Conservation (phyloP, 2,888 invertebrate genomes). For the Bombyx huttoni region DNA sequence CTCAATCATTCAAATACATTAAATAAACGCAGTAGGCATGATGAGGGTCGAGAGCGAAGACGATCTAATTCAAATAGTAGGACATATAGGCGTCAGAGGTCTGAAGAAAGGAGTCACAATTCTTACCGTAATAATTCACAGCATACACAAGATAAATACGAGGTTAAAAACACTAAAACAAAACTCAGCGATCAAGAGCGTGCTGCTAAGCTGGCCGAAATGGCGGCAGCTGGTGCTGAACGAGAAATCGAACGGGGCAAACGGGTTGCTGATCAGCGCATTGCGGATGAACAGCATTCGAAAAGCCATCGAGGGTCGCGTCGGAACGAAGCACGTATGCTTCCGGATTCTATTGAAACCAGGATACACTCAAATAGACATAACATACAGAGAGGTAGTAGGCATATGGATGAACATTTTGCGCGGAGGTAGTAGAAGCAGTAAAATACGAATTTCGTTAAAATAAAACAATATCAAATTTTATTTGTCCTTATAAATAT, state of each 20-base stretch:
- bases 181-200: slow-evolving; percentile 62
- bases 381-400: slow-evolving; percentile 86
- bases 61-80: slow-evolving; percentile 7
- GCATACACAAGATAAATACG: background rate
- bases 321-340: slow-evolving; percentile 65
- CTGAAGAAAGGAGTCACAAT: background rate
- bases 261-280: slow-evolving; percentile 75
- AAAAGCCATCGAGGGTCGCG: slow-evolving; percentile 75
- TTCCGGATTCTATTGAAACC: slow-evolving; percentile 82
- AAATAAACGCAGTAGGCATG: background rate
- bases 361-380: slow-evolving; percentile 91
- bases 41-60: slow-evolving; percentile 18
- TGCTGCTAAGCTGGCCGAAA: slow-evolving; percentile 76
- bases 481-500: slow-evolving; percentile 7
- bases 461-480: background rate
- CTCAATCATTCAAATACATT: background rate
- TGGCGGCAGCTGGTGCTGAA: slow-evolving; percentile 85
- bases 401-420: slow-evolving; percentile 89
- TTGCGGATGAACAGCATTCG: slow-evolving; percentile 54
- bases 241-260: slow-evolving; percentile 77
- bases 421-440: slow-evolving; percentile 69
- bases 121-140: background rate
- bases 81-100: background rate
- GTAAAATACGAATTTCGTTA: background rate
- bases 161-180: background rate